Evolutionary conservation across 2,797 vertebrate genomes (phyloP).

Genomic region (Melanotaenia parkinsoni): DNA sequence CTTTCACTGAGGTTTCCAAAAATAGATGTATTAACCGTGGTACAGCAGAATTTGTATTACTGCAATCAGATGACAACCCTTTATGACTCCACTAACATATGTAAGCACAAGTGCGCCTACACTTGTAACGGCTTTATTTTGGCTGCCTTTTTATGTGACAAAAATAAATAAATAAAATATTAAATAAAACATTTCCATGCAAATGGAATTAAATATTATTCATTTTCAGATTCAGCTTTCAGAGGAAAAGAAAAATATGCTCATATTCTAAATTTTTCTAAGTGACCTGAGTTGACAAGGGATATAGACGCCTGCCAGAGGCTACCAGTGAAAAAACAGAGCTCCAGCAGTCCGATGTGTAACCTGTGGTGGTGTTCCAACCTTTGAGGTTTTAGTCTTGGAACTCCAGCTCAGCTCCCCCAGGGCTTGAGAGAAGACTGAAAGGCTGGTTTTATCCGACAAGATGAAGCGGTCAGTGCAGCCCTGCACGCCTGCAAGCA

Average conservation of each 20-base stretch:
- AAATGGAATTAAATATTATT: not conserved
- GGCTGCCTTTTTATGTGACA: constrained; percentile 13
- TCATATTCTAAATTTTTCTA: constrained; percentile 9
- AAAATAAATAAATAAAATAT: not conserved
- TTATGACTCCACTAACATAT: constrained; percentile 33
- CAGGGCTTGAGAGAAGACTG: constrained; percentile 49
- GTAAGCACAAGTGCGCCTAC: constrained; percentile 35
- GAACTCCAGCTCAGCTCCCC: constrained; percentile 47
- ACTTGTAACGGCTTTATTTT: constrained; percentile 10
- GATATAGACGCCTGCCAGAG: constrained; percentile 1
- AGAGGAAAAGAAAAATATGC: constrained; percentile 5
- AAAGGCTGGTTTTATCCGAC: constrained; percentile 69
- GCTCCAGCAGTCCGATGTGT: constrained; percentile 35
- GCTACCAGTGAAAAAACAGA: constrained; percentile 21
- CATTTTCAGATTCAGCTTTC: not conserved
- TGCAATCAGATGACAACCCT: constrained; percentile 42
- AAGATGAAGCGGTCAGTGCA: constrained; percentile 78
- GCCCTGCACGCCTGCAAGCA: constrained; percentile 57
- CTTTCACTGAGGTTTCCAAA: constrained; percentile 51
- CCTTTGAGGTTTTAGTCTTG: constrained; percentile 57
- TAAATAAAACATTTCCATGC: not conserved
- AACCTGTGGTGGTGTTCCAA: constrained; percentile 36
- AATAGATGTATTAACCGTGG: constrained; percentile 48
- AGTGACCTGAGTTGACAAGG: constrained; percentile 1
- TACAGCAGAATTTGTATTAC: constrained; percentile 32